phyloP scores from a whole-genome alignment of 2,113 vertebrate species.

The Megaleporinus macrocephalus region DNA sequence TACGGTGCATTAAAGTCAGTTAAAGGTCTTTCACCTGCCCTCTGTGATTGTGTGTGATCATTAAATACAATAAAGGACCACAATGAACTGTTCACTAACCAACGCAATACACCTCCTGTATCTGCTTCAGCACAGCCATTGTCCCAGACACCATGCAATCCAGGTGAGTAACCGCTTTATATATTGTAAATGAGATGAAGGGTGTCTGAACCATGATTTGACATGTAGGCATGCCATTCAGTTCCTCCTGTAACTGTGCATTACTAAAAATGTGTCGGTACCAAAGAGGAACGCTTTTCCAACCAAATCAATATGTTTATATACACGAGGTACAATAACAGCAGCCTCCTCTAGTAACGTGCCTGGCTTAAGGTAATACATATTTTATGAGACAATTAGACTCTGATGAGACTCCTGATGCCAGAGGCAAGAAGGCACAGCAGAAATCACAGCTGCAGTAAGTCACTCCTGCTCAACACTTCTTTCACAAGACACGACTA shows the following conservation, averaged over 20 bases:
- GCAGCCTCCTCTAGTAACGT: slow-evolving; percentile 6
- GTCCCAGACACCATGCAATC: too few relatives aligned
- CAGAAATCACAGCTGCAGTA: slow-evolving; percentile 21
- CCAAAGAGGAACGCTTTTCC: too few relatives aligned
- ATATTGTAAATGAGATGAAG: too few relatives aligned
- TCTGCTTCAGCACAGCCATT: too few relatives aligned
- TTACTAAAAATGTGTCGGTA: too few relatives aligned
- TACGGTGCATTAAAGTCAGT: neutral
- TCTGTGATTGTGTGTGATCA: neutral
- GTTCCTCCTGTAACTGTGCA: neutral
- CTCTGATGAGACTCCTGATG: slow-evolving; percentile 31
- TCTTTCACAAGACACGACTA: neutral
- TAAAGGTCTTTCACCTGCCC: neutral
- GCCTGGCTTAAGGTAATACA: slow-evolving; percentile 40
- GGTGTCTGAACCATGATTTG: too few relatives aligned
- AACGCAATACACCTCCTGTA: neutral
- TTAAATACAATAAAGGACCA: neutral
- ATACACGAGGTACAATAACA: slow-evolving; percentile 16
- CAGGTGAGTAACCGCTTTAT: too few relatives aligned
- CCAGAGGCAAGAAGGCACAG: slow-evolving; percentile 8
- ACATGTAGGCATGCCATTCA: too few relatives aligned
- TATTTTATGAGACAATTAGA: slow-evolving; percentile 54
- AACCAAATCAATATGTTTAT: slow-evolving; percentile 15
- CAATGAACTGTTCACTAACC: neutral
- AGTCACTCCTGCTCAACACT: slow-evolving; percentile 7